These are phyloP conservation scores for Tyrannus savana DNA, from an alignment of 2,113 vertebrate genomes.

Conservation along the genomic window DNA sequence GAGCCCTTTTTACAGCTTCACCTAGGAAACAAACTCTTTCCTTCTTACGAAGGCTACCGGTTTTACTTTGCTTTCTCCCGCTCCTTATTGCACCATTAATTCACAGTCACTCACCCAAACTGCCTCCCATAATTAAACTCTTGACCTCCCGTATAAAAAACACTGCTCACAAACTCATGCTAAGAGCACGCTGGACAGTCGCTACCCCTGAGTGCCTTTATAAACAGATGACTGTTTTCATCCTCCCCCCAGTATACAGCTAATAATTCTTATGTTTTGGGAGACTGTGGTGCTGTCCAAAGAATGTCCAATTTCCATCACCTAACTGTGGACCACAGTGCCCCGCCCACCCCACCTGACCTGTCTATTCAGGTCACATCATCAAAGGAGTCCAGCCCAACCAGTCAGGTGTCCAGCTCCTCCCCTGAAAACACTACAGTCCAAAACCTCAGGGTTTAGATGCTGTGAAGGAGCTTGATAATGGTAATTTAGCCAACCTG, in stretches of 20 bases:
- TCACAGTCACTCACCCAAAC: background rate
- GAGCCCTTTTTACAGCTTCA: background rate
- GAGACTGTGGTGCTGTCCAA: background rate
- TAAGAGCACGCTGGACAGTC: background rate
- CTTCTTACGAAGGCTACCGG: background rate
- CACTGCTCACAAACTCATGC: background rate
- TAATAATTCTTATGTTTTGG: background rate
- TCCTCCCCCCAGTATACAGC: background rate
- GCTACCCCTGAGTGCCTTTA: background rate
- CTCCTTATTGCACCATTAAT: background rate
- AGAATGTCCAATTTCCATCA: background rate
- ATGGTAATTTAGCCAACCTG: background rate
- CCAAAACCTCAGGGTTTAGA: background rate
- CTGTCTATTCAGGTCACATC: rapidly evolving
- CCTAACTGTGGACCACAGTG: background rate
- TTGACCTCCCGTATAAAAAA: background rate
- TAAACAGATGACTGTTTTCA: background rate
- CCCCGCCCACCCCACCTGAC: background rate
- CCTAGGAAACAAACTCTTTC: background rate
- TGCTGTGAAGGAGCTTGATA: background rate
- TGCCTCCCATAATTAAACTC: background rate
- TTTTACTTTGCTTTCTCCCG: background rate
- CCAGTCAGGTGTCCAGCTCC: background rate
- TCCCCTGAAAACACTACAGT: background rate
- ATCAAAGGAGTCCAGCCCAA: background rate